phyloP scores from a whole-genome alignment of 2,888 invertebrate genomes.

The Dasypogon diadema region DNA sequence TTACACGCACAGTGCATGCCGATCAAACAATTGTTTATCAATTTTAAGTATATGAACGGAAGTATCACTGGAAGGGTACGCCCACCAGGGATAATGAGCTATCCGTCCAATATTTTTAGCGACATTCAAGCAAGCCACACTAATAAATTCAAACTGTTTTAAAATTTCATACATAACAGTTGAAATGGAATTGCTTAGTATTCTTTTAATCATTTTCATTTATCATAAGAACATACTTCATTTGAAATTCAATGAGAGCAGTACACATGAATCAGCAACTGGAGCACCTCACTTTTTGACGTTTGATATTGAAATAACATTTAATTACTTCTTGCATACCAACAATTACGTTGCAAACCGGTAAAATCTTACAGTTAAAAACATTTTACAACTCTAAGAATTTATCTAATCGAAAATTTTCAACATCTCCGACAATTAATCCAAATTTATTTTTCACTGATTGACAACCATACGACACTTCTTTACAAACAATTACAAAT shows the following conservation, averaged over 20 bases:
- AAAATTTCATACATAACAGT: no score
- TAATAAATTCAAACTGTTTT: no score
- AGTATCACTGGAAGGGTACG: conserved; percentile 44
- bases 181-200: no score
- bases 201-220: no score
- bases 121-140: no score
- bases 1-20: no score
- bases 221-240: neutral
- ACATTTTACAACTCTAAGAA: neutral
- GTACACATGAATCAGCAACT: conserved; percentile 30
- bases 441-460: neutral
- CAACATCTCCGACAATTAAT: neutral
- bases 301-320: neutral
- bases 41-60: conserved; percentile 33
- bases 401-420: neutral
- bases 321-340: neutral
- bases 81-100: conserved; percentile 34
- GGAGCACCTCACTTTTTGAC: neutral
- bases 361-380: neutral
- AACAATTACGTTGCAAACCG: neutral
- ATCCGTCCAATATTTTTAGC: neutral
- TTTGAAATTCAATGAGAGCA: neutral
- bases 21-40: conserved; percentile 38
- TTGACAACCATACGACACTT: conserved; percentile 42
- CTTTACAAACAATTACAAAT: conserved; percentile 48